Evolutionary conservation across 2,113 vertebrate genomes (phyloP).

Genomic region (Microcebus murinus): DNA sequence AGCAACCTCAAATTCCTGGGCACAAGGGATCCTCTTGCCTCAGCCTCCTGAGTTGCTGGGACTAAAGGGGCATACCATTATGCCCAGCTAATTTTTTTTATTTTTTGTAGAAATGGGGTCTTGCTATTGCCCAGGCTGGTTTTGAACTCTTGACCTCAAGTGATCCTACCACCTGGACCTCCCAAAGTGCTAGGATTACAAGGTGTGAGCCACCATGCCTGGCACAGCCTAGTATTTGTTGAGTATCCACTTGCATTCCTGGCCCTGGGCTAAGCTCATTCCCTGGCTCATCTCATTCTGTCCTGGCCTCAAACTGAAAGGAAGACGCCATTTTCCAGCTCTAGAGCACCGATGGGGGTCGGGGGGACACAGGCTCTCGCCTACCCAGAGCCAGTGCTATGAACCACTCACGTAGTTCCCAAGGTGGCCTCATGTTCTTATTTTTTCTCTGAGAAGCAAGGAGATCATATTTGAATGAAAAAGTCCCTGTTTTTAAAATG

Average conservation of each 20-base stretch:
- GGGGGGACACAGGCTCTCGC: not conserved
- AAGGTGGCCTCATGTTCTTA: not conserved
- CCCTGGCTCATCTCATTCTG: not conserved
- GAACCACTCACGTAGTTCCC: fast-evolving
- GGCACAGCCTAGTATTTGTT: not conserved
- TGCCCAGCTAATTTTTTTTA: no score
- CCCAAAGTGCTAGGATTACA: no score
- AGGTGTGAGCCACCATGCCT: no score
- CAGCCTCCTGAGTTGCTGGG: not conserved
- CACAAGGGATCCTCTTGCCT: not conserved
- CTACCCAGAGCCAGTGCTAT: not conserved
- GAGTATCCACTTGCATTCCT: fast-evolving
- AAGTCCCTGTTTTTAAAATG: not conserved
- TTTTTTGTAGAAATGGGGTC: no score
- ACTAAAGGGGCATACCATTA: not conserved
- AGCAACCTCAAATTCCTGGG: not conserved
- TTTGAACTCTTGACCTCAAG: no score
- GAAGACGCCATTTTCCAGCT: not conserved
- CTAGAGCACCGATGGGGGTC: fast-evolving
- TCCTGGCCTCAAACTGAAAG: not conserved
- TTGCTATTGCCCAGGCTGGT: no score
- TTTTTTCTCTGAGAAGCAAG: not conserved
- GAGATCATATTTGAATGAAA: not conserved
- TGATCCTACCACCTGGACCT: no score
- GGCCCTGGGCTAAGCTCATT: not conserved